A percentile compares a stretch with the other conserved stretches of the same genome.
phyloP scores from a whole-genome alignment of 2,888 invertebrate species.

The Cinara cedri region DNA sequence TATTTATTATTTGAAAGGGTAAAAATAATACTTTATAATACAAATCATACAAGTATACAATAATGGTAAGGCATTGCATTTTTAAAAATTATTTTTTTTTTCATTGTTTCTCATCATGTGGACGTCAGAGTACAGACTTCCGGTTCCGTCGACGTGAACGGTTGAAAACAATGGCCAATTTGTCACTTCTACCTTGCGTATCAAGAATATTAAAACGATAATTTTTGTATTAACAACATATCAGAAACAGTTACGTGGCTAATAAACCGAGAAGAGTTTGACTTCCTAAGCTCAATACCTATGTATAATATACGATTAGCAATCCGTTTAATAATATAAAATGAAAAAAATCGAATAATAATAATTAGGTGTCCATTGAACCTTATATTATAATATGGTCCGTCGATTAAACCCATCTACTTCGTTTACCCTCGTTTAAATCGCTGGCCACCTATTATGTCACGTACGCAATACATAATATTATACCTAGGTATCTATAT shows the following conservation, averaged over 20 bases:
- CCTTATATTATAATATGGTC: background rate
- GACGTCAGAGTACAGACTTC: constrained; percentile 32
- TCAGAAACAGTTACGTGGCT: constrained; percentile 34
- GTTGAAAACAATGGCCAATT: constrained; percentile 54
- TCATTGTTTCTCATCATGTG: constrained; percentile 38
- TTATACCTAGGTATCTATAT: no score
- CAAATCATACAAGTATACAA: no score
- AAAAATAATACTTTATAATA: background rate
- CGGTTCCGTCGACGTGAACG: constrained; percentile 44
- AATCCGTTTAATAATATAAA: constrained; percentile 12
- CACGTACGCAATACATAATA: constrained; percentile 22
- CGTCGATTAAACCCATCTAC: constrained; percentile 7
- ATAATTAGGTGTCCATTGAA: constrained; percentile 43
- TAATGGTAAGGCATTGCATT: constrained; percentile 6
- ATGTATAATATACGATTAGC: background rate
- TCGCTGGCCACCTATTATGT: constrained; percentile 31
- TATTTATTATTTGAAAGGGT: background rate
- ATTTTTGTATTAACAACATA: constrained; percentile 39
- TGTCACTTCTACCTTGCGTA: constrained; percentile 35
- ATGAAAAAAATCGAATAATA: constrained; percentile 29
- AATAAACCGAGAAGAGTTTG: constrained; percentile 44
- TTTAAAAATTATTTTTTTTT: constrained; percentile 3
- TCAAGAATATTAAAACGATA: constrained; percentile 48
- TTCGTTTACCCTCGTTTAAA: constrained; percentile 53
- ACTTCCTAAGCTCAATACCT: constrained; percentile 34